Conservation (phyloP, 2,113 vertebrate species). For the Sinosuthora webbiana region DNA sequence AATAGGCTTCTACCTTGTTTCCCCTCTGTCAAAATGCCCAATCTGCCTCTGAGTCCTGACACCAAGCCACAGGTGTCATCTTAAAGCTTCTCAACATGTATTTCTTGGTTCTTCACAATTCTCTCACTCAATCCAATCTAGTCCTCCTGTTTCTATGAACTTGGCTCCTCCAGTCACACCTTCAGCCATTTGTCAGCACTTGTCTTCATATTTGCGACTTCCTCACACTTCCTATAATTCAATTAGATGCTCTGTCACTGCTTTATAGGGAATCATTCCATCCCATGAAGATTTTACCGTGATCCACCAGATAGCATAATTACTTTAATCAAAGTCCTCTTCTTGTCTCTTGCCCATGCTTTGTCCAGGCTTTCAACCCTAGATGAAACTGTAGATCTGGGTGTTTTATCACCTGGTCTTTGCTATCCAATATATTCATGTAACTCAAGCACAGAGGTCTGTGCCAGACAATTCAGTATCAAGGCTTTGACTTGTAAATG, state of each 20-base stretch:
- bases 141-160: not conserved
- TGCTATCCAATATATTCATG: not conserved
- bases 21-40: not conserved
- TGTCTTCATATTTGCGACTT: not conserved
- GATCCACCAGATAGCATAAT: not conserved
- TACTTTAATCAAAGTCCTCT: not conserved
- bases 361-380: not conserved
- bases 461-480: not conserved
- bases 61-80: not conserved
- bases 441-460: not conserved
- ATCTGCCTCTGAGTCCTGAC: not conserved
- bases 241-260: not conserved
- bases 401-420: not conserved
- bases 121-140: not conserved
- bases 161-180: not conserved
- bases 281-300: not conserved
- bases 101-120: not conserved
- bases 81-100: not conserved
- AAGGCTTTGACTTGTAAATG: not conserved
- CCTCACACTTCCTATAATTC: not conserved
- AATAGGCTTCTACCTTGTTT: not conserved
- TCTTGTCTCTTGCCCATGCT: not conserved
- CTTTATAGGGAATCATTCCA: not conserved
- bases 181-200: not conserved
- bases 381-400: not conserved